phyloP scores from a whole-genome alignment of 2,113 vertebrate genomes.

The Helogale parvula region DNA sequence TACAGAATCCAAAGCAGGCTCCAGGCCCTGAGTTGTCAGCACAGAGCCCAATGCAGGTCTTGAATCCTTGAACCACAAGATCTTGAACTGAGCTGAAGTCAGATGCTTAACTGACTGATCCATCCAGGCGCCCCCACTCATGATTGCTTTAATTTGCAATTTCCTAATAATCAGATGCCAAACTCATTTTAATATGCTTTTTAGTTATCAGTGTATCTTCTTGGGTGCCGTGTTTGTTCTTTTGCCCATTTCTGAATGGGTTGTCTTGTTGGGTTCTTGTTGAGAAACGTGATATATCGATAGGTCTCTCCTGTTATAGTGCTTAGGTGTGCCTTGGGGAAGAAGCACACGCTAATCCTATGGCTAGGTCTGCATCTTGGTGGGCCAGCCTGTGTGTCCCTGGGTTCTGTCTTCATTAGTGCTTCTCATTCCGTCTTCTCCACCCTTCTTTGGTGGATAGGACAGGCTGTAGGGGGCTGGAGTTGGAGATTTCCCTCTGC shows the following conservation, averaged over 20 bases:
- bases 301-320: background rate
- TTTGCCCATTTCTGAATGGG: background rate
- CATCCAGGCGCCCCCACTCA: background rate
- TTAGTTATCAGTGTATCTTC: background rate
- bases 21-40: too few species aligned
- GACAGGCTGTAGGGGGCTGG: too few species aligned
- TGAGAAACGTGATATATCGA: background rate
- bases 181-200: background rate
- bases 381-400: background rate
- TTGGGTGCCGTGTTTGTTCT: background rate
- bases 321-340: accelerated
- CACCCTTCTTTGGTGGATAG: background rate
- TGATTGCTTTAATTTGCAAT: background rate
- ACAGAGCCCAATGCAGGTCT: too few species aligned
- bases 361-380: background rate
- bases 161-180: background rate
- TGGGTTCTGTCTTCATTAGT: too few species aligned
- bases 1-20: too few species aligned
- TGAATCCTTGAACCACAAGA: too few species aligned
- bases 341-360: too few species aligned
- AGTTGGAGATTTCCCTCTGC: background rate
- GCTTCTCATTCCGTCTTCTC: background rate
- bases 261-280: background rate
- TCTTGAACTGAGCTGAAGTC: too few species aligned
- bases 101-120: too few species aligned